phyloP scores from a whole-genome alignment of 2,888 invertebrate genomes.

The Bimastos eiseni region DNA sequence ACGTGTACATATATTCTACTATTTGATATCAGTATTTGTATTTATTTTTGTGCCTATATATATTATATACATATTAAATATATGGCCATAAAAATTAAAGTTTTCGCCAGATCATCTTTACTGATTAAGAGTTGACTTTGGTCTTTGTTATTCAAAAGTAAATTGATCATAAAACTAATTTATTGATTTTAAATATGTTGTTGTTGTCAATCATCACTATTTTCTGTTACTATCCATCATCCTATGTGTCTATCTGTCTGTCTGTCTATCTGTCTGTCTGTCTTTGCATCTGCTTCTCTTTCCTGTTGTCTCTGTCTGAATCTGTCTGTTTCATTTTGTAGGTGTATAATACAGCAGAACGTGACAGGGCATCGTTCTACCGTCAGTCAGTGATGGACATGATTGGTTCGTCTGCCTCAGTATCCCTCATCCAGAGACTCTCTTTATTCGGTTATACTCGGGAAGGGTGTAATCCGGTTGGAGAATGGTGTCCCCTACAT shows the following conservation, averaged over 20 bases:
- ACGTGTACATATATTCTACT: no score
- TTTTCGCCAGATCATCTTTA: neutral
- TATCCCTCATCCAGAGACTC: neutral
- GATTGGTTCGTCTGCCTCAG: slow-evolving; percentile 1
- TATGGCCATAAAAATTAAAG: neutral
- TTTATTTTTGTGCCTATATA: no score
- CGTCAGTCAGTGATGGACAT: neutral
- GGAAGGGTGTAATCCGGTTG: neutral
- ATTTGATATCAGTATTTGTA: no score
- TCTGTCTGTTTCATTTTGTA: neutral
- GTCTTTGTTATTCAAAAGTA: neutral
- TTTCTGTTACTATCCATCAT: neutral
- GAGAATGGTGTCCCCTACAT: neutral
- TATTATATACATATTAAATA: neutral
- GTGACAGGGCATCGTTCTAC: neutral
- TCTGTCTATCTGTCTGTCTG: neutral
- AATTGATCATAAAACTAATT: neutral
- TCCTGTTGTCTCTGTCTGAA: neutral
- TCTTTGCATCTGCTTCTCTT: neutral
- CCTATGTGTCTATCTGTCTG: neutral
- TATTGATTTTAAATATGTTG: neutral
- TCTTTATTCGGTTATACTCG: neutral
- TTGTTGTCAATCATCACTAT: neutral
- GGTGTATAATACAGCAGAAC: neutral
- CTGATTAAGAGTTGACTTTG: neutral